These are phyloP conservation scores for Tuta absoluta DNA, from an alignment of 2,888 invertebrate genomes.

Conservation along the genomic window DNA sequence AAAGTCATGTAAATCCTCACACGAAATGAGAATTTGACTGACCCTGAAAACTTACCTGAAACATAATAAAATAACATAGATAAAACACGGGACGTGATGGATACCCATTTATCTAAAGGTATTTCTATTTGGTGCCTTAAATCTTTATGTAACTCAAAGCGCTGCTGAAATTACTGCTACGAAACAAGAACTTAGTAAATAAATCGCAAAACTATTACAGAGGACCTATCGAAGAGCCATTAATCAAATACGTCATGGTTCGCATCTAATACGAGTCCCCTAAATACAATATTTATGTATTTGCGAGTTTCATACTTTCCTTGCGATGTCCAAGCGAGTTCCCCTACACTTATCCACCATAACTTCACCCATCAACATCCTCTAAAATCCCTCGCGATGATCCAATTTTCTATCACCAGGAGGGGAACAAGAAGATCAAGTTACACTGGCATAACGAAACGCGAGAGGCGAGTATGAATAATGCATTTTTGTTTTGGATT, in stretches of 20 bases:
- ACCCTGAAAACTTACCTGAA: too few species aligned
- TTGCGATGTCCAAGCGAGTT: constrained; percentile 68
- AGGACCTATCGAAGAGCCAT: constrained; percentile 33
- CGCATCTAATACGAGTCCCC: constrained; percentile 57
- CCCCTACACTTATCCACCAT: constrained; percentile 54
- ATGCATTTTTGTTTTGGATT: constrained; percentile 82
- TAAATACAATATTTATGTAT: constrained; percentile 80
- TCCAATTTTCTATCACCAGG: constrained; percentile 47
- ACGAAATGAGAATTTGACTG: too few species aligned
- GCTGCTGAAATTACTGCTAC: too few species aligned
- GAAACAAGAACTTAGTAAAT: too few species aligned
- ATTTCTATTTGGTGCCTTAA: too few species aligned
- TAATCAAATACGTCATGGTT: constrained; percentile 44
- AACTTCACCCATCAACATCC: constrained; percentile 54
- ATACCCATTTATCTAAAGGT: too few species aligned
- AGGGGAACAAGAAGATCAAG: constrained; percentile 46
- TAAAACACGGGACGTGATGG: too few species aligned
- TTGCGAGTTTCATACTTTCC: constrained; percentile 76
- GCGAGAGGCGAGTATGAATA: constrained; percentile 77
- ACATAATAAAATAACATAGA: too few species aligned
- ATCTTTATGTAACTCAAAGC: too few species aligned
- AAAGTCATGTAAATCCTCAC: too few species aligned
- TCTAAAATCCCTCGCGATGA: constrained; percentile 41
- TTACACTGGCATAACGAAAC: constrained; percentile 57
- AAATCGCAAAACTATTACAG: constrained; percentile 6